These are phyloP conservation scores for Magallana gigas DNA, from an alignment of 1,140 invertebrate genomes.

Conservation along the genomic window DNA sequence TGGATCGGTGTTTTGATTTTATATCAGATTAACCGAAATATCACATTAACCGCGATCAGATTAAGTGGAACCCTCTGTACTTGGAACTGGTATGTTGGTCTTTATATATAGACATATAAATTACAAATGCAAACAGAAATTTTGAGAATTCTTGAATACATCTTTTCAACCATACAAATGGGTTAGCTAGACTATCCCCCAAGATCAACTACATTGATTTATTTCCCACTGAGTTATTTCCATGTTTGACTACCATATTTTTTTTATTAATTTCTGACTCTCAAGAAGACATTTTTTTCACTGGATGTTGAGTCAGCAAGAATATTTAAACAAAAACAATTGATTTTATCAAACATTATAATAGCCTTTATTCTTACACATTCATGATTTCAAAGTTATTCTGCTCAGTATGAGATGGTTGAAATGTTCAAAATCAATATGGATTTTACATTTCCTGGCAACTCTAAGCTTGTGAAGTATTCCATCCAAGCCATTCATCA, in stretches of 20 bases:
- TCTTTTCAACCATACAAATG: too few species aligned
- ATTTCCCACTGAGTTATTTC: neutral
- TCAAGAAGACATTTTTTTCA: conserved; percentile 14
- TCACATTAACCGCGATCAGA: too few species aligned
- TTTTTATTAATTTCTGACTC: neutral
- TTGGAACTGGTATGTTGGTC: too few species aligned
- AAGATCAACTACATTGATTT: conserved; percentile 1
- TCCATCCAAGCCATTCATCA: neutral
- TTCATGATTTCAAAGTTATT: neutral
- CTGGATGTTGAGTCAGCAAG: neutral
- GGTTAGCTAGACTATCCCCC: neutral
- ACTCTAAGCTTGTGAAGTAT: conserved; percentile 8
- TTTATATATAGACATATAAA: too few species aligned
- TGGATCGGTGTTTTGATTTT: too few species aligned
- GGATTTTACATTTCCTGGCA: conserved; percentile 1
- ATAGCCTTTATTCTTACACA: neutral
- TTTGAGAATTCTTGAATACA: too few species aligned
- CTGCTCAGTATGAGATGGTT: neutral
- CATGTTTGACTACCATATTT: neutral
- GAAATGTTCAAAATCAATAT: conserved; percentile 15
- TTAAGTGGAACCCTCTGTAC: too few species aligned
- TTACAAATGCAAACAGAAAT: too few species aligned
- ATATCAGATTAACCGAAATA: too few species aligned
- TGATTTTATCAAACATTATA: neutral
- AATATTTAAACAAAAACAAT: neutral